phyloP scores from a whole-genome alignment of 2,888 invertebrate genomes.

The Caenorhabditis sp. region DNA sequence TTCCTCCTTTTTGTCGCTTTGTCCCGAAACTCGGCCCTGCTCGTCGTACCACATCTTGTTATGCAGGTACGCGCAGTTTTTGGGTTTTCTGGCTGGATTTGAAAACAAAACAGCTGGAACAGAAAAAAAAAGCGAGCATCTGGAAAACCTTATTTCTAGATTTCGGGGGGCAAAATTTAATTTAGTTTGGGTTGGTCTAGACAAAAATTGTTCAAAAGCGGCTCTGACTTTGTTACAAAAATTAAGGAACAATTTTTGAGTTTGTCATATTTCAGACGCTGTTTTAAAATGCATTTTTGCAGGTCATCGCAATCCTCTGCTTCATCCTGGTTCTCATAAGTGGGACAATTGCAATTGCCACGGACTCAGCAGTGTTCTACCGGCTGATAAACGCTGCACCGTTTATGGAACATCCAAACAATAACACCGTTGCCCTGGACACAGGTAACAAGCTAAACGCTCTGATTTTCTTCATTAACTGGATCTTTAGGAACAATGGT shows the following conservation, averaged over 20 bases:
- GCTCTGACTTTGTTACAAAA: too few species aligned
- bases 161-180: constrained; percentile 20
- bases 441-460: constrained; percentile 60
- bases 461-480: too few species aligned
- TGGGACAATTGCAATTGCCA: constrained; percentile 78
- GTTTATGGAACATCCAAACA: constrained; percentile 79
- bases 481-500: constrained; percentile 69
- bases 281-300: too few species aligned
- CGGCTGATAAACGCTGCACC: constrained; percentile 81
- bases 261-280: too few species aligned
- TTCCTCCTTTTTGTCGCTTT: constrained; percentile 77
- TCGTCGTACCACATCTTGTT: constrained; percentile 81
- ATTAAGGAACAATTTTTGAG: too few species aligned
- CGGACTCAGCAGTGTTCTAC: constrained; percentile 80
- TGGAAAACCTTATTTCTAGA: constrained; percentile 18
- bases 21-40: constrained; percentile 75
- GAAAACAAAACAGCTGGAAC: constrained; percentile 5
- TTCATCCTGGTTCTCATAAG: constrained; percentile 76
- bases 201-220: too few species aligned
- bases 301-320: constrained; percentile 76
- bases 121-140: neutral
- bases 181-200: neutral
- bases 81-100: neutral
- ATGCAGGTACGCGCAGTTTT: constrained; percentile 75
- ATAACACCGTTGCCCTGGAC: constrained; percentile 78